Evolutionary conservation across 2,113 vertebrate genomes (phyloP).

Genomic region (Aviceda subcristata): DNA sequence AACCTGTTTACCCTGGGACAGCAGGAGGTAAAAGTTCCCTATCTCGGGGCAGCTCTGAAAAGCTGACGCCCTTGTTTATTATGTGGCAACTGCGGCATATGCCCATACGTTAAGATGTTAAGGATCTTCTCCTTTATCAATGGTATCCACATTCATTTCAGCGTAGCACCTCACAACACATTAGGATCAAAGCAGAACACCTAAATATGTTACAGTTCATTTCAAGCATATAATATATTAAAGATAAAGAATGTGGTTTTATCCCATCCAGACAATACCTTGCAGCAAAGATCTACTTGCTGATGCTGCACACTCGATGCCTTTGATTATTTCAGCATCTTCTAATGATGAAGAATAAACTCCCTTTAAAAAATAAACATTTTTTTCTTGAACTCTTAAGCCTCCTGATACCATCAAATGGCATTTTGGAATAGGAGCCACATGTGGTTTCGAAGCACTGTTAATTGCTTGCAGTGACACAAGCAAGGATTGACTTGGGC

Average conservation of each 20-base stretch:
- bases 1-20: background rate
- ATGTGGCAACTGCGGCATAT: background rate
- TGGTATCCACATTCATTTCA: background rate
- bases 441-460: background rate
- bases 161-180: rapidly evolving
- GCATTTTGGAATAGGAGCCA: background rate
- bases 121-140: background rate
- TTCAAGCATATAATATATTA: background rate
- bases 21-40: background rate
- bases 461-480: conserved; percentile 29
- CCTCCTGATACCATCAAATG: background rate
- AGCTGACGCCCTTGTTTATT: background rate
- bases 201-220: background rate
- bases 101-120: background rate
- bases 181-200: conserved; percentile 32
- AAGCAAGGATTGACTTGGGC: background rate
- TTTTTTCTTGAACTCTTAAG: background rate
- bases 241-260: background rate
- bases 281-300: background rate
- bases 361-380: background rate
- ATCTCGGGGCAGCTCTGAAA: background rate
- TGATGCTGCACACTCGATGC: background rate
- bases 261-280: background rate
- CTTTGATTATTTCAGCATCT: background rate
- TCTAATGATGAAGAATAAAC: background rate